Base-by-base conservation (phyloP, 2,797 vertebrate species). In the Neosilurus mollespiculum region DNA sequence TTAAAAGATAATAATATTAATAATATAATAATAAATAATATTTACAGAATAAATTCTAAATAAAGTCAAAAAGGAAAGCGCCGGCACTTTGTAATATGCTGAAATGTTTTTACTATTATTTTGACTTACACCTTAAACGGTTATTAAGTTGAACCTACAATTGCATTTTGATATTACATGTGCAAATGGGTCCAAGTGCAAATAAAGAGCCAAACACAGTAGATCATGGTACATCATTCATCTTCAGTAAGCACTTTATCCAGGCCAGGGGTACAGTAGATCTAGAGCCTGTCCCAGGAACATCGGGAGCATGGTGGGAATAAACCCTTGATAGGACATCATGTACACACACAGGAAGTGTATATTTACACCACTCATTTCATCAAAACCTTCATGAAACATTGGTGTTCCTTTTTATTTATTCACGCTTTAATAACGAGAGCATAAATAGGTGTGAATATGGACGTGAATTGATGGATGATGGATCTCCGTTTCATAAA, bases 351-450 rank as follows among this genome's bases (percentile, higher is more conserved):
- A 9, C 43, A 43, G 43, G 43, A 43, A 43, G 43, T 43, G 43
- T 8, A 43, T 43, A 43, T 43, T 43, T 22, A 3, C 22, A 51
- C 69, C 54, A 58, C 53, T 58, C 26, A 8, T 43, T 43, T 43
- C 43, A 43, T 43, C 43, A 43, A 43, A 43, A 8, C 43, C 43
- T 43, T 43, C 26, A 16, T 78, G 16, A 5, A 64, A 64, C 34
- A 58, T 56, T 18, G n/a, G 20, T 77, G 75, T 37, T 72, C 59
- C 34, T 53, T 14, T 78, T 67, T 84, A 83, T 86, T 84, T 86
- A 84, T 84, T 84, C 9, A 51, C 73, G 76, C 85, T 54, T 81
- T 78, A 11, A 24, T 53, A 24, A 3, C 34, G 16, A 1, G 49
- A 6, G 37, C 10, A n/a, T 65, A 20, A 43, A 24, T n/a, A 12